phyloP scores from a whole-genome alignment of 2,113 vertebrate species.

The Danionella cerebrum region DNA sequence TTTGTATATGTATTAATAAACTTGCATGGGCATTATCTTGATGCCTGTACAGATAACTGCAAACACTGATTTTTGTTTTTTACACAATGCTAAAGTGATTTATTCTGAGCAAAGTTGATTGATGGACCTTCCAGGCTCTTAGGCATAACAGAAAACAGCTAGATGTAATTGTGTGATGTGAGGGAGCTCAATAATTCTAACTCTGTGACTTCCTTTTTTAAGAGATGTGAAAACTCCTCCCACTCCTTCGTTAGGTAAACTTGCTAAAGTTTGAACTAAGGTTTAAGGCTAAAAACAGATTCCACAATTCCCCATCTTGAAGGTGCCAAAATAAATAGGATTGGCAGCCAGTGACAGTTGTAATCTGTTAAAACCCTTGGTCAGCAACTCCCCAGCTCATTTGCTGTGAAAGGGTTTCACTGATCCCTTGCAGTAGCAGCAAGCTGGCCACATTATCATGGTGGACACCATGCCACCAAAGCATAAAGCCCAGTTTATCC shows the following conservation, averaged over 20 bases:
- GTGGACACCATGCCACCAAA: not conserved
- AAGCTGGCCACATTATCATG: not conserved
- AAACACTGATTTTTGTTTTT: not conserved
- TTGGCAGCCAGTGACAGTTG: conserved; percentile 33
- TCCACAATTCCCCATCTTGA: conserved; percentile 21
- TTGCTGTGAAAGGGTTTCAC: conserved; percentile 7
- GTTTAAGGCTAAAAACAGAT: not conserved
- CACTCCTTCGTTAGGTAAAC: not conserved
- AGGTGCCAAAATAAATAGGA: conserved; percentile 27
- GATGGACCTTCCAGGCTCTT: not conserved
- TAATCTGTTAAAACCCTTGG: conserved; percentile 36
- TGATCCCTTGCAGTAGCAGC: conserved; percentile 7
- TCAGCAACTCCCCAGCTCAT: conserved; percentile 25
- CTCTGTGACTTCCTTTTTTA: not conserved
- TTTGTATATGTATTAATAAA: too few relatives aligned
- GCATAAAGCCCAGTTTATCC: not conserved
- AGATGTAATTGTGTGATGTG: not conserved
- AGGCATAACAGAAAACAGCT: not conserved
- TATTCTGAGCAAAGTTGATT: not conserved
- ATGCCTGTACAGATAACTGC: not conserved
- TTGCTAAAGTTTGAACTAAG: conserved; percentile 15
- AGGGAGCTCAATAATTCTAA: not conserved
- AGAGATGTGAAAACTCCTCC: not conserved
- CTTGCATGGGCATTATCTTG: too few relatives aligned
- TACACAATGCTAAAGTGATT: conserved; percentile 17